These are phyloP conservation scores for Arge pagana DNA, from an alignment of 2,888 invertebrate genomes.

Conservation along the genomic window DNA sequence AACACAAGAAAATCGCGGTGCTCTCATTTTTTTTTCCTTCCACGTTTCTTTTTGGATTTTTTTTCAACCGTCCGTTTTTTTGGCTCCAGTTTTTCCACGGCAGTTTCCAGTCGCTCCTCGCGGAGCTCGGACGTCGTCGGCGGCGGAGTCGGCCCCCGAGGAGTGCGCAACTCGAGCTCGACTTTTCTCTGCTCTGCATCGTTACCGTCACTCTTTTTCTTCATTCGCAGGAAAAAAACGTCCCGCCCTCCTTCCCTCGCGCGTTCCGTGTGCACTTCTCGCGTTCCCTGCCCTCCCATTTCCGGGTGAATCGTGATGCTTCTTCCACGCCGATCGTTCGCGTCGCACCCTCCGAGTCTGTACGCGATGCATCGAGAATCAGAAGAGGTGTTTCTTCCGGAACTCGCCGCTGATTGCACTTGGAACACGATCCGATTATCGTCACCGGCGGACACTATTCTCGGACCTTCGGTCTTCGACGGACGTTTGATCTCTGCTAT, in stretches of 20 bases:
- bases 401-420: slow-evolving; percentile 37
- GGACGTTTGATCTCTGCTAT: slow-evolving; percentile 49
- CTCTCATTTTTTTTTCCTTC: slow-evolving; percentile 21
- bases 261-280: slow-evolving; percentile 48
- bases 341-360: slow-evolving; percentile 31
- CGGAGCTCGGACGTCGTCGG: slow-evolving; percentile 9
- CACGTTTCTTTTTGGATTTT: slow-evolving; percentile 22
- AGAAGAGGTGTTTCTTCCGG: too few relatives aligned
- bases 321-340: slow-evolving; percentile 39
- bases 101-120: slow-evolving; percentile 9
- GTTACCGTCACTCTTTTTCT: slow-evolving; percentile 39
- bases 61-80: slow-evolving; percentile 23
- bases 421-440: slow-evolving; percentile 50
- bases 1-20: too few relatives aligned
- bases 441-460: slow-evolving; percentile 45
- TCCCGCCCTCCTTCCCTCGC: slow-evolving; percentile 43
- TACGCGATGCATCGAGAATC: slow-evolving; percentile 40
- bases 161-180: slow-evolving; percentile 51
- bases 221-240: slow-evolving; percentile 47
- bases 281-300: slow-evolving; percentile 29
- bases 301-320: slow-evolving; percentile 47
- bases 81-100: slow-evolving; percentile 4
- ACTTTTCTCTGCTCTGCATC: slow-evolving; percentile 40
- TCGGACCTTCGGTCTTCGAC: slow-evolving; percentile 39
- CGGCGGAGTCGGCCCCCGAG: slow-evolving; percentile 36